These are phyloP conservation scores for Hyles euphorbiae DNA, from an alignment of 1,140 invertebrate genomes.

Conservation along the genomic window DNA sequence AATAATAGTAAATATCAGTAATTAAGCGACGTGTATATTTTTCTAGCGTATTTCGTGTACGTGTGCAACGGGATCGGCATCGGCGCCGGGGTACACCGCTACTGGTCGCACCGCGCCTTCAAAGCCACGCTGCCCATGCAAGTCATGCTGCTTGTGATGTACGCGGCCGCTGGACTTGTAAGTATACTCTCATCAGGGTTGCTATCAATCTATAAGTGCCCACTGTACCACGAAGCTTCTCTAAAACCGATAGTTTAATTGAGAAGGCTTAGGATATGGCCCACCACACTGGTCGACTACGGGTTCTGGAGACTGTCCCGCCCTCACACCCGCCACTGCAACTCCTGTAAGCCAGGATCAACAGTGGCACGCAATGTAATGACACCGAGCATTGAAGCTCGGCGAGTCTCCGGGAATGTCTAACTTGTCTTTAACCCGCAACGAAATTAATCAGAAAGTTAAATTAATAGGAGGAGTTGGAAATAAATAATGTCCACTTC, in stretches of 20 bases:
- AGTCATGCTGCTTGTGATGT: slow-evolving; percentile 4
- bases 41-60: slow-evolving; percentile 6
- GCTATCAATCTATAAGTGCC: background rate
- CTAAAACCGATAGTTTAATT: background rate
- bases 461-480: no score
- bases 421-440: no score
- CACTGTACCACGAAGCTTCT: background rate
- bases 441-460: no score
- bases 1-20: no score
- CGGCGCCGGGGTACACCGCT: slow-evolving; percentile 5
- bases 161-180: slow-evolving; percentile 9
- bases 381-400: no score
- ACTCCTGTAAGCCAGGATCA: no score
- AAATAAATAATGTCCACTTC: no score
- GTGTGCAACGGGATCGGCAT: slow-evolving; percentile 6
- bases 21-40: background rate
- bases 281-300: background rate
- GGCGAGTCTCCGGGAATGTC: no score
- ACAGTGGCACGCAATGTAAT: no score
- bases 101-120: slow-evolving; percentile 7
- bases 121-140: slow-evolving; percentile 8
- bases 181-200: background rate
- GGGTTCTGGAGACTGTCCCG: no score
- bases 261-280: background rate
- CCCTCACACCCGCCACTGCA: no score